Evolutionary conservation across 2,888 invertebrate genomes (phyloP).

Genomic region (Tiliacea citrago): DNA sequence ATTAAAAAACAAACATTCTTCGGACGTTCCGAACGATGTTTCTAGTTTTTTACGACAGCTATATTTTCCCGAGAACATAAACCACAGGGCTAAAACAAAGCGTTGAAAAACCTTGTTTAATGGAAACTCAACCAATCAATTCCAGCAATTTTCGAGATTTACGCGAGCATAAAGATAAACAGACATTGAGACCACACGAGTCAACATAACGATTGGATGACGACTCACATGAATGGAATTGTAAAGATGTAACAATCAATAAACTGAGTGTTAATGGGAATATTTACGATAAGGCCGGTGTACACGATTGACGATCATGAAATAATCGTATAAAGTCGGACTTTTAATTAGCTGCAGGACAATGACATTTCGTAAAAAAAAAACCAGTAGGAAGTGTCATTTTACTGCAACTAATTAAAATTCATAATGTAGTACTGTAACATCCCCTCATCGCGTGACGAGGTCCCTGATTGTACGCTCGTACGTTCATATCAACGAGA

Average conservation of each 20-base stretch:
- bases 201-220: slow-evolving; percentile 12
- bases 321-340: slow-evolving; percentile 20
- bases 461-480: slow-evolving; percentile 43
- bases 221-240: slow-evolving; percentile 26
- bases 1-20: slow-evolving; percentile 13
- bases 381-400: too few species aligned
- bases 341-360: too few species aligned
- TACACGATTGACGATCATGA: slow-evolving; percentile 35
- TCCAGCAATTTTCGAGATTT: slow-evolving; percentile 30
- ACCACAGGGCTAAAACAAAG: slow-evolving; percentile 18
- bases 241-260: slow-evolving; percentile 39
- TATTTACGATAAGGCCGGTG: slow-evolving; percentile 42
- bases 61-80: slow-evolving; percentile 9
- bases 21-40: not conserved
- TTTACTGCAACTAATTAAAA: too few species aligned
- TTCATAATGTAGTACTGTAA: slow-evolving; percentile 20
- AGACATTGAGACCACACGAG: slow-evolving; percentile 5
- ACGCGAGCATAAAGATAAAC: slow-evolving; percentile 36
- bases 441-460: slow-evolving; percentile 69
- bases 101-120: slow-evolving; percentile 7
- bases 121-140: slow-evolving; percentile 23
- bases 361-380: too few species aligned
- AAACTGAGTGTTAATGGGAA: slow-evolving; percentile 24
- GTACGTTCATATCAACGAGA: slow-evolving; percentile 48
- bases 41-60: slow-evolving; percentile 15